Evolutionary conservation across 2,113 vertebrate species (phyloP).

Genomic region (Erinaceus europaeus): DNA sequence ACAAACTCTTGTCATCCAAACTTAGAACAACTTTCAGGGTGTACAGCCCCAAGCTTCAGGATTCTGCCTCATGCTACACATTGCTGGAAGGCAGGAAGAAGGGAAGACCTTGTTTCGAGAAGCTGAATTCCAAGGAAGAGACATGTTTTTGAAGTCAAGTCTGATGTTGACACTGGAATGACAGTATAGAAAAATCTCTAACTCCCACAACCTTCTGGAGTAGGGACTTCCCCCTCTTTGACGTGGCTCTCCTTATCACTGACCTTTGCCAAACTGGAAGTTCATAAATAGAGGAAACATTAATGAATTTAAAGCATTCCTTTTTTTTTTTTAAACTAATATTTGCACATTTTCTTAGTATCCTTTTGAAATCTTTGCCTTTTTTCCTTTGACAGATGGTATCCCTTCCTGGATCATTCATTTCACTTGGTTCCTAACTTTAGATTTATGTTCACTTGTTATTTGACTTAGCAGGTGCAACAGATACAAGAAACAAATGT

Average conservation of each 20-base stretch:
- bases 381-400: constrained; percentile 44
- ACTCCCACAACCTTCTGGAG: constrained; percentile 24
- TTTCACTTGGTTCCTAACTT: constrained; percentile 53
- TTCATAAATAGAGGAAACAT: constrained; percentile 66
- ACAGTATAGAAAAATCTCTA: background rate
- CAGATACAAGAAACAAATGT: constrained; percentile 57
- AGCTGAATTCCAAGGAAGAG: no score
- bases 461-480: constrained; percentile 64
- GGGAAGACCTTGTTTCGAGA: background rate
- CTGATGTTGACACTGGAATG: constrained; percentile 40
- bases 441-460: constrained; percentile 51
- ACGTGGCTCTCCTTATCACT: constrained; percentile 19
- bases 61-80: background rate
- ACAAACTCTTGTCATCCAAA: background rate
- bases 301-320: constrained; percentile 78
- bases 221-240: constrained; percentile 24
- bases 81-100: background rate
- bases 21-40: background rate
- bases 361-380: constrained; percentile 60
- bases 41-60: background rate
- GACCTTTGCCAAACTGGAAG: constrained; percentile 63
- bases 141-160: background rate
- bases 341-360: constrained; percentile 71
- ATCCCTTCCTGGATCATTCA: constrained; percentile 51
- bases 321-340: constrained; percentile 73